Evolutionary conservation across 64 coral and sea anemone species (phyloP).

Genomic region (Pocillopora verrucosa): DNA sequence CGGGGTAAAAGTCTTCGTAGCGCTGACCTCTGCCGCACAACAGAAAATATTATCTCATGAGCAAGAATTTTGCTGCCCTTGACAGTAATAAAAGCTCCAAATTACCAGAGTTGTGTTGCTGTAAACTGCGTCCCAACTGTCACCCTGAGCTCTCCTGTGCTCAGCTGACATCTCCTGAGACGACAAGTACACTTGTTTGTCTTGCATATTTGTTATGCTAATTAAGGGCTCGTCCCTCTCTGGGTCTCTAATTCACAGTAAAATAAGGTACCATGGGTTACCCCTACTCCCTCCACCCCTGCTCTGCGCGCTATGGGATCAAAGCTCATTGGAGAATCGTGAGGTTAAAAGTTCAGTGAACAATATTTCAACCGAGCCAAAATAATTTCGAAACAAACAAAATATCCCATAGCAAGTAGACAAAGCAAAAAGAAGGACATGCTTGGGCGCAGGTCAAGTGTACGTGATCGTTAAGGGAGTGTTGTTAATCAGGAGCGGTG

Average conservation of each 20-base stretch:
- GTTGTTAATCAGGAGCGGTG: too few relatives aligned
- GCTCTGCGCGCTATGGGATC: too few relatives aligned
- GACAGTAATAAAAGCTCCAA: neutral
- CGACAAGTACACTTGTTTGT: constrained; percentile 12
- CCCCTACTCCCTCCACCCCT: too few relatives aligned
- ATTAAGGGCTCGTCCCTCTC: neutral
- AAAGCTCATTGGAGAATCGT: too few relatives aligned
- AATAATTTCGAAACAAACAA: too few relatives aligned
- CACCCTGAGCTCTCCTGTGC: too few relatives aligned
- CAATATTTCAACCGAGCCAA: too few relatives aligned
- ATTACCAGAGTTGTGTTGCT: constrained; percentile 22
- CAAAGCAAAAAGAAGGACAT: too few relatives aligned
- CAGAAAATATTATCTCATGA: neutral
- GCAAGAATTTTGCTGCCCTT: neutral
- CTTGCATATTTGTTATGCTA: constrained; percentile 26
- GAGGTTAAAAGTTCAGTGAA: too few relatives aligned
- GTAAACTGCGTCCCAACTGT: constrained; percentile 14
- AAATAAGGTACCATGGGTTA: neutral
- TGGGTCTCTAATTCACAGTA: neutral
- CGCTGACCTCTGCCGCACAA: neutral
- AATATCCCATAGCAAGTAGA: too few relatives aligned
- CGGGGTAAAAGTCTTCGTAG: constrained; percentile 20
- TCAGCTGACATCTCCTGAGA: constrained; percentile 14
- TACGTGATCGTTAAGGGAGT: too few relatives aligned
- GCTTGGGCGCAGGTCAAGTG: too few relatives aligned